Evolutionary conservation across 2,797 vertebrate genomes (phyloP).

Genomic region (Crocidura indochinensis): DNA sequence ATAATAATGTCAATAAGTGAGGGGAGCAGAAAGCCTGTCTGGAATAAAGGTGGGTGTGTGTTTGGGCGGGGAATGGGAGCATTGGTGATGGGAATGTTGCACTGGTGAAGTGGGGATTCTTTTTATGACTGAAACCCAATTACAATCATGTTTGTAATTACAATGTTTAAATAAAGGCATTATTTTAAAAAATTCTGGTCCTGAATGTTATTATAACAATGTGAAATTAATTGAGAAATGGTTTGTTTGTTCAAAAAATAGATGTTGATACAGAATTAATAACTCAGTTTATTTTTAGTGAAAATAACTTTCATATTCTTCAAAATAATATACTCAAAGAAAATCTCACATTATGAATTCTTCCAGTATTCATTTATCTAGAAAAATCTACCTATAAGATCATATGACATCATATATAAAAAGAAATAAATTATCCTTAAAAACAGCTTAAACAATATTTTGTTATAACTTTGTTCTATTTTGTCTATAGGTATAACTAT

Average conservation of each 20-base stretch:
- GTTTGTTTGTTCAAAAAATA: not conserved
- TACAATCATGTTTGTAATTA: no score
- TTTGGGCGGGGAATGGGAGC: no score
- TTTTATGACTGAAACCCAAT: no score
- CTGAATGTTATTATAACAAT: conserved; percentile 51
- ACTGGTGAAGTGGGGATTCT: no score
- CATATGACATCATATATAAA: conserved; percentile 44
- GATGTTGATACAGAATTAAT: not conserved
- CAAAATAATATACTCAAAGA: conserved; percentile 1
- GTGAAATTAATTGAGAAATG: conserved; percentile 7
- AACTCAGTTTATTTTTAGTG: conserved; percentile 32
- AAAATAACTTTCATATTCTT: conserved; percentile 37
- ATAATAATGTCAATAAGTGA: no score
- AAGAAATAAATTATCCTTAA: not conserved
- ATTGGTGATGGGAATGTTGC: no score
- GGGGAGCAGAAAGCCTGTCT: no score
- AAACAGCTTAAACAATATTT: not conserved
- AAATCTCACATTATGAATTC: conserved; percentile 27
- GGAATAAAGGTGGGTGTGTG: no score
- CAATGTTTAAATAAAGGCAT: not conserved
- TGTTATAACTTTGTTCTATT: not conserved
- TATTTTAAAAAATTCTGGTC: conserved; percentile 5
- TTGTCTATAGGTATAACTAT: conserved; percentile 43
- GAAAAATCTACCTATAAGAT: conserved; percentile 13
- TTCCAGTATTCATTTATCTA: conserved; percentile 2